Conservation (phyloP, 2,113 vertebrate genomes). For the Pelodiscus sinensis region DNA sequence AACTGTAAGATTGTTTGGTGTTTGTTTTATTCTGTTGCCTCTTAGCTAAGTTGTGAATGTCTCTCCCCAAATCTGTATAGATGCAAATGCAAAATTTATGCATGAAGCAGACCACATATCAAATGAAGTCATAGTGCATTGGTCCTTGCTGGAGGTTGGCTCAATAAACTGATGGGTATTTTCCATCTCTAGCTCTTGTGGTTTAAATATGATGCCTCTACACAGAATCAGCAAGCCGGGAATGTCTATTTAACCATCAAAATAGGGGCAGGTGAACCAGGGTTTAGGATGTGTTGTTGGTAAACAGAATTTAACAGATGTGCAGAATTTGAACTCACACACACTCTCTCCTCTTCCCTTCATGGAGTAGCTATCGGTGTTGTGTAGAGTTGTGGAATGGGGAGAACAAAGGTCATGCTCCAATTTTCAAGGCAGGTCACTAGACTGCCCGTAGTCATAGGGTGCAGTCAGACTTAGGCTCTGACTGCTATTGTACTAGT, state of each 20-base stretch:
- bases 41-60: not conserved
- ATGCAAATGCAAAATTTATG: not conserved
- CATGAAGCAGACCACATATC: not conserved
- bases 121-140: not conserved
- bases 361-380: fast-evolving
- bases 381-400: not conserved
- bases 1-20: not conserved
- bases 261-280: not conserved
- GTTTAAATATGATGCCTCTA: fast-evolving
- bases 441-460: not conserved
- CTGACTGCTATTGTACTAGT: not conserved
- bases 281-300: not conserved
- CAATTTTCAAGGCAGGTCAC: not conserved
- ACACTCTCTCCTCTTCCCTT: not conserved
- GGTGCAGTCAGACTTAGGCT: not conserved
- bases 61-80: not conserved
- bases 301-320: fast-evolving
- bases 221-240: not conserved
- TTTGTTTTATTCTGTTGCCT: constrained; percentile 3
- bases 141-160: not conserved
- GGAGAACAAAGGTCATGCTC: not conserved
- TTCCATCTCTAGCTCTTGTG: not conserved
- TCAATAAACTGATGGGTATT: not conserved
- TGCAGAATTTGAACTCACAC: fast-evolving
- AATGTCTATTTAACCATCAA: not conserved